Evolutionary conservation across 1,140 invertebrate species (phyloP), one percentile per base, ranked within the genome.

Genomic region (Lamellibrachia luymesi): DNA sequence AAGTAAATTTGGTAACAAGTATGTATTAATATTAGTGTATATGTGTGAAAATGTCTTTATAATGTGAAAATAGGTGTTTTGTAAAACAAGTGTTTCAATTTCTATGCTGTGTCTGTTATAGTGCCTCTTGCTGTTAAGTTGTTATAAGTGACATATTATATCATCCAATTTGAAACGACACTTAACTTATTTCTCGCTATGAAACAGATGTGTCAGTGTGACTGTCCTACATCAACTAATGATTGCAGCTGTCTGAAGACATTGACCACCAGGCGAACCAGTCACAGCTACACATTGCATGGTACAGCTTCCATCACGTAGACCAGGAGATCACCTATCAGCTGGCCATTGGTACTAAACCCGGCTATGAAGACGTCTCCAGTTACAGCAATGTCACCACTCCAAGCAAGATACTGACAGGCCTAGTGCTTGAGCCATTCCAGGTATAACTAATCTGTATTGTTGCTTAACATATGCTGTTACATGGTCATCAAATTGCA

Each of bases 191-290:
- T n/a, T n/a, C n/a, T n/a, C n/a, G n/a, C n/a, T n/a, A n/a, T n/a
- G n/a, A n/a, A 52, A 22, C 17, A 80, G 64, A 6, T 80, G 64
- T 80, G 2, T 52, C 51, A 52, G 51, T 52, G 5, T 4, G 51
- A 52, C 51, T 6, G 5, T 52, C 51, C 4, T 52, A 6, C 51
- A 52, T 52, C 51, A 52, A 80, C 4, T 22, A 80, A 80, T 80
- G 64, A 8, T 80, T 80, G 64, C 91, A 91, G 91, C 49, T 51
- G 49, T 50, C 22, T 51, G 49, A 91, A 50, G 91, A 91, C 91
- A 91, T 91, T 13, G 91, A 91, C 91, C 91, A 91, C 2, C 91
- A 91, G 91, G 51, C 10, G 49, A 27, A 51, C 91, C 51, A 50
- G 49, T 91, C 91, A 50, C 51, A 50, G 10, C 5, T 91, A 51